Evolutionary conservation across 2,888 invertebrate genomes (phyloP).

Genomic region (Callosobruchus maculatus): DNA sequence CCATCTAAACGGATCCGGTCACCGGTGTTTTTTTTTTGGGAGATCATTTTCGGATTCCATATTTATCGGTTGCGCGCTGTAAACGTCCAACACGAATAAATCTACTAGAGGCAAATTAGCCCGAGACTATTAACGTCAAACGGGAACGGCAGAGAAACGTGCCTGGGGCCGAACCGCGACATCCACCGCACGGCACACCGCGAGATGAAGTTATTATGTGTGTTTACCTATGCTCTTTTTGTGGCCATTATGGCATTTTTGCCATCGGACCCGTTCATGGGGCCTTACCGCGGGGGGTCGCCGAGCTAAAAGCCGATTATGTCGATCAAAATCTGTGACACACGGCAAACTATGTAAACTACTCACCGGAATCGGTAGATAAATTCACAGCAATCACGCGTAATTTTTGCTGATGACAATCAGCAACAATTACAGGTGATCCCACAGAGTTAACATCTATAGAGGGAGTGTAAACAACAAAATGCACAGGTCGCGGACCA

Average conservation of each 20-base stretch:
- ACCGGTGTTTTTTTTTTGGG: not conserved
- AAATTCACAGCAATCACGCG: too few species aligned
- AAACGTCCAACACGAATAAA: constrained; percentile 9
- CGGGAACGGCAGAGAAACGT: constrained; percentile 1
- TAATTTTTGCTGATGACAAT: too few species aligned
- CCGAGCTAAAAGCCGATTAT: not conserved
- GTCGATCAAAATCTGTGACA: too few species aligned
- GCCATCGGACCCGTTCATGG: not conserved
- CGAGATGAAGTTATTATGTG: not conserved
- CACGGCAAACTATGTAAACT: too few species aligned
- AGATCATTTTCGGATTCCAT: constrained; percentile 4
- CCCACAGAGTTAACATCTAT: too few species aligned
- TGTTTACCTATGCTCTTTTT: not conserved
- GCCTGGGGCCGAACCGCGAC: constrained; percentile 2
- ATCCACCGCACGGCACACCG: not conserved
- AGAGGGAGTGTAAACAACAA: too few species aligned
- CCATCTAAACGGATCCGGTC: not conserved
- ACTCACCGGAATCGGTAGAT: too few species aligned
- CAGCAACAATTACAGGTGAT: too few species aligned
- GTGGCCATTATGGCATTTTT: not conserved
- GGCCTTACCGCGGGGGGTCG: not conserved
- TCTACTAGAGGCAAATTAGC: constrained; percentile 10
- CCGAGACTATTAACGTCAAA: constrained; percentile 12
- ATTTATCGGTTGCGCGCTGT: not conserved
- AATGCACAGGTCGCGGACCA: too few species aligned